These are phyloP conservation scores for Chloroclystis v-ata DNA, from an alignment of 2,888 invertebrate species.

Conservation along the genomic window DNA sequence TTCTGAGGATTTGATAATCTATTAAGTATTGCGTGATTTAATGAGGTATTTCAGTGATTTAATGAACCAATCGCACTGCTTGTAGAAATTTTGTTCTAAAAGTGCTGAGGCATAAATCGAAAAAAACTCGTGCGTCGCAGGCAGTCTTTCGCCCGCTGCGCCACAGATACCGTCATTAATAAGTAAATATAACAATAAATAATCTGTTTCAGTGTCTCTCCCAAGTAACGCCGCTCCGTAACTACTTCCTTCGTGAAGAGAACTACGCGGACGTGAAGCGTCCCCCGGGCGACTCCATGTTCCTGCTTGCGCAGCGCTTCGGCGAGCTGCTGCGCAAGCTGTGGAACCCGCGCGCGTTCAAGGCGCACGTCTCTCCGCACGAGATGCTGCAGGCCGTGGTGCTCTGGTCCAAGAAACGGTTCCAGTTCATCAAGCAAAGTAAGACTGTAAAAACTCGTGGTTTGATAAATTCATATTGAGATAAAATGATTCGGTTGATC, in stretches of 20 bases:
- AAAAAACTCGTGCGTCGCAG: too few relatives aligned
- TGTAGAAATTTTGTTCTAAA: too few relatives aligned
- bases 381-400: constrained; percentile 99
- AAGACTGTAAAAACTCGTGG: constrained; percentile 25
- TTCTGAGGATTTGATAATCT: too few relatives aligned
- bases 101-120: too few relatives aligned
- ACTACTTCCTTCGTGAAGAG: constrained; percentile 96
- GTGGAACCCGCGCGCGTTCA: constrained; percentile 99
- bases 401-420: constrained; percentile 96
- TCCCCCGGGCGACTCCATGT: constrained; percentile 96
- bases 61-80: too few relatives aligned
- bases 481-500: too few relatives aligned
- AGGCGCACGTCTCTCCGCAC: constrained; percentile 99
- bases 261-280: constrained; percentile 93
- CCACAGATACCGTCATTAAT: too few relatives aligned
- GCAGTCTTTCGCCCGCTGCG: too few relatives aligned
- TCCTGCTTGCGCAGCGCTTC: constrained; percentile 92
- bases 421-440: constrained; percentile 99
- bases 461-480: too few relatives aligned
- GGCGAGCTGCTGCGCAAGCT: constrained; percentile 97
- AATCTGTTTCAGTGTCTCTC: constrained; percentile 87
- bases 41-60: too few relatives aligned
- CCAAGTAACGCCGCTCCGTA: constrained; percentile 94
- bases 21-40: too few relatives aligned
- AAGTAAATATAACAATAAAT: not conserved